Percentiles rank a stretch among this genome's conserved stretches.
Evolutionary conservation across 1,140 invertebrate genomes (phyloP).

Genomic region (Seison nebaliae): DNA sequence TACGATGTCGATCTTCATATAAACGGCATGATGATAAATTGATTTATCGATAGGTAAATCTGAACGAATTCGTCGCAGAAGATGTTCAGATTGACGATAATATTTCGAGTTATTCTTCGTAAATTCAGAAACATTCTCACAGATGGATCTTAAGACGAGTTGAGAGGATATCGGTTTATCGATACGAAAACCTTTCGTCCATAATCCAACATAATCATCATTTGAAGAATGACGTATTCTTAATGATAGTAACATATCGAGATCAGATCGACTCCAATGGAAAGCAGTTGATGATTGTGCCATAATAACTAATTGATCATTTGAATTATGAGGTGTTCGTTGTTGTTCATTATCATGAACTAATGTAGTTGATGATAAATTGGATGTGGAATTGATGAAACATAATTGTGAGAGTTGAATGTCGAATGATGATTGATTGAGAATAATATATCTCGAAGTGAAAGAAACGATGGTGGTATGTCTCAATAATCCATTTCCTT

Average conservation of each 20-base stretch:
- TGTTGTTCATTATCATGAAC: not conserved
- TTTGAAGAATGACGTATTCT: slow-evolving; percentile 42
- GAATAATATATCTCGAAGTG: slow-evolving; percentile 63
- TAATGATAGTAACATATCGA: slow-evolving; percentile 59
- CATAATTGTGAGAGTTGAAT: slow-evolving; percentile 55
- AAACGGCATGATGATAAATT: slow-evolving; percentile 38
- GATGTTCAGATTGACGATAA: too few species aligned
- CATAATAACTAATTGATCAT: slow-evolving; percentile 38
- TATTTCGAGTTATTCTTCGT: too few species aligned
- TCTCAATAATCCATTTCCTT: slow-evolving; percentile 55
- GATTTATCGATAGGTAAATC: not conserved
- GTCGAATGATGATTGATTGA: slow-evolving; percentile 54
- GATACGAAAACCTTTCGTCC: slow-evolving; percentile 76
- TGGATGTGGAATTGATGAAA: slow-evolving; percentile 13
- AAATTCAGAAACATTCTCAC: too few species aligned
- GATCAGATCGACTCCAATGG: slow-evolving; percentile 68
- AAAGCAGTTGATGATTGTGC: slow-evolving; percentile 65
- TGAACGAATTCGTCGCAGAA: not conserved
- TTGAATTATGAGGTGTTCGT: slow-evolving; percentile 11
- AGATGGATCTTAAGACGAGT: too few species aligned
- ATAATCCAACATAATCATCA: slow-evolving; percentile 35
- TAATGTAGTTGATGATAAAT: too few species aligned
- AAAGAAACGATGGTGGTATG: slow-evolving; percentile 69
- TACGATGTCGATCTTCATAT: slow-evolving; percentile 57
- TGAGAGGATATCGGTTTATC: too few species aligned